Evolutionary conservation across 2,888 invertebrate genomes (phyloP).

Genomic region (Gastracanthus pulcherrimus): DNA sequence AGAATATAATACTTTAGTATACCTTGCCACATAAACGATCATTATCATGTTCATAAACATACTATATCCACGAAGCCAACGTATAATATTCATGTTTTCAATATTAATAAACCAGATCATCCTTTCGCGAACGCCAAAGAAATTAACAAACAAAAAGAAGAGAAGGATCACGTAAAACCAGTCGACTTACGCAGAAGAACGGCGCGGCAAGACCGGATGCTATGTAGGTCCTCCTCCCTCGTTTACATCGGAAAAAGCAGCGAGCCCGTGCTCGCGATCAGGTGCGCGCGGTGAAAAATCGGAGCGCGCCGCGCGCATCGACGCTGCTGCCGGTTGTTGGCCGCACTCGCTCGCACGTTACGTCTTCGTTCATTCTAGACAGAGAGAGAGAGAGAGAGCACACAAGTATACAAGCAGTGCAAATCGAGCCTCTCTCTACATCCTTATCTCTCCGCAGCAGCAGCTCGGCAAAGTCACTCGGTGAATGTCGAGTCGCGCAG

Average conservation of each 20-base stretch:
- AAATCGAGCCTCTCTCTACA: constrained; percentile 20
- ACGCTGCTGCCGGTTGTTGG: constrained; percentile 8
- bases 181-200: no score
- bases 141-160: no score
- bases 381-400: neutral
- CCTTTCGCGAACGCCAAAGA: no score
- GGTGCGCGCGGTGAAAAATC: constrained; percentile 40
- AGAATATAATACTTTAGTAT: no score
- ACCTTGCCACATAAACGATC: no score
- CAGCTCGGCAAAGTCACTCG: constrained; percentile 54
- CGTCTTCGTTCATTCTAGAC: no score
- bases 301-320: constrained; percentile 20
- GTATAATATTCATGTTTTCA: no score
- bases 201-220: neutral
- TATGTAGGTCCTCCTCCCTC: neutral
- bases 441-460: neutral
- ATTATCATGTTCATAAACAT: no score
- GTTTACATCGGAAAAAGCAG: neutral
- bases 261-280: neutral
- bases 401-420: no score
- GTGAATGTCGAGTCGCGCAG: constrained; percentile 54
- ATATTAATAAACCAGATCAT: no score
- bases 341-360: neutral
- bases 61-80: no score
- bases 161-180: no score